Evolutionary conservation across 2,888 invertebrate genomes (phyloP), one percentile per base, ranked within the genome.

Genomic region (Mythimna ferrago): DNA sequence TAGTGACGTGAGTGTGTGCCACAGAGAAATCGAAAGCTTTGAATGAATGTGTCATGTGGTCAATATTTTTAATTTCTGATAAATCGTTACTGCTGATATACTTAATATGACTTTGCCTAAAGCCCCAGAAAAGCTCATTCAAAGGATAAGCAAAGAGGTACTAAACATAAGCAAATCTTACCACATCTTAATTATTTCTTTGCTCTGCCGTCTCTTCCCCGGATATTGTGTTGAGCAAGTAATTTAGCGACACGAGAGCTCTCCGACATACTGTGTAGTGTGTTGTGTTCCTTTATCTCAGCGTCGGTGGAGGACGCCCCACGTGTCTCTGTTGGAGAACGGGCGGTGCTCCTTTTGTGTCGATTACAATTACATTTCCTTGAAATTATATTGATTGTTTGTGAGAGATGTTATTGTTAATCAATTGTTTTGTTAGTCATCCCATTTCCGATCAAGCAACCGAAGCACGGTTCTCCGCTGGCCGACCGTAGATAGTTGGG

Each of bases 211-310:
- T 14, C 10, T n/a, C 48, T 58, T 10, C 66, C 66, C 81, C 86
- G 88, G 86, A 88, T 86, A 87, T 88, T 88, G 80, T 88, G 88
- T 87, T 84, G 84, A 83, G 77, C 78, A 84, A 86, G 88, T 88
- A 82, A 88, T 88, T 84, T 82, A 66, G 64, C 67, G 78, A 66
- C 63, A 66, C 57, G 63, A 79, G 83, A 35, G 73, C 70, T 65
- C 72, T 78, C 54, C 54, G 44, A 35, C 61, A 56, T 58, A 62
- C 51, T 74, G 66, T 75, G 73, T 62, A 26, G 58, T 79, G 54
- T 66, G 66, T 70, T 68, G 72, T 66, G 70, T 21, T 73, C 80
- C 80, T 70, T 79, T 70, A 66, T 66, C 68, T 69, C 35, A 10
- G 56, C 48, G 6, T n/a, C 16, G 62, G 38, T 16, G 38, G 53